Percentiles rank a stretch among this genome's conserved stretches.
phyloP scores from a whole-genome alignment of 2,113 vertebrate genomes.

The Megaceryle torquata region DNA sequence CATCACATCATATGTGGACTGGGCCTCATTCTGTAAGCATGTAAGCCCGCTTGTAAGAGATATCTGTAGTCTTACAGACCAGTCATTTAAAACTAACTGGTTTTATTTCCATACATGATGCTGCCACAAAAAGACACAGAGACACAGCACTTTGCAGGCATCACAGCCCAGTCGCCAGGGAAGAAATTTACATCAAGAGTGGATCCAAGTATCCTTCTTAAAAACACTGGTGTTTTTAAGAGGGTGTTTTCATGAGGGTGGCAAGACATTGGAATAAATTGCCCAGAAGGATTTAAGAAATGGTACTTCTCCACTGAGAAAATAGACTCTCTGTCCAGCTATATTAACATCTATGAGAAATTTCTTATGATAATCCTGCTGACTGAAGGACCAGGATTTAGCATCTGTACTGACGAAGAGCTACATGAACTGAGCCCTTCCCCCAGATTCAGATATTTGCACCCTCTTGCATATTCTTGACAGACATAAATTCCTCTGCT shows the following conservation, averaged over 20 bases:
- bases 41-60: neutral
- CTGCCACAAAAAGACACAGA: neutral
- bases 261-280: no score
- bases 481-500: neutral
- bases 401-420: neutral
- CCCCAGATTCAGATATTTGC: neutral
- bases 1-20: neutral
- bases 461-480: neutral
- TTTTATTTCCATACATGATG: accelerated
- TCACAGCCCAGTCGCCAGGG: neutral
- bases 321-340: neutral
- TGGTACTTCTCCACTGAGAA: neutral
- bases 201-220: neutral
- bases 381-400: neutral
- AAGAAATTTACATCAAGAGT: neutral
- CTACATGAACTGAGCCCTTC: neutral
- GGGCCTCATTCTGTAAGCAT: neutral
- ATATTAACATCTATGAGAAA: neutral
- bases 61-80: neutral
- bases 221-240: neutral
- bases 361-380: neutral
- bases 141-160: neutral
- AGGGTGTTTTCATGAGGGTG: no score
- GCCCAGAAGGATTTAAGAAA: neutral
- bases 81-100: neutral